phyloP scores from a whole-genome alignment of 1,140 invertebrate species.

The Caerostris extrusa region DNA sequence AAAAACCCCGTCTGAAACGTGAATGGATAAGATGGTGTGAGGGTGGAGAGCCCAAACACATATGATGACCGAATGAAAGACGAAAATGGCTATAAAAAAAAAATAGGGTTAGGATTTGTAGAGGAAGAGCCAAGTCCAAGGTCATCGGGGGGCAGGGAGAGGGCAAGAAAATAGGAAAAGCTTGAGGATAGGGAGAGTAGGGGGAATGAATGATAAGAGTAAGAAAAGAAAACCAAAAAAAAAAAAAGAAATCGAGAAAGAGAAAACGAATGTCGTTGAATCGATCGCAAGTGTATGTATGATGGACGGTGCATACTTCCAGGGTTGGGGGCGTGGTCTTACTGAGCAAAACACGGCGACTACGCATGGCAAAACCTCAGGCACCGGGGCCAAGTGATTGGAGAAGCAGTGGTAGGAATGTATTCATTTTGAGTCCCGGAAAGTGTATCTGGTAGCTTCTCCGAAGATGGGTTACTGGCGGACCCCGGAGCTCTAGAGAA shows the following conservation, averaged over 20 bases:
- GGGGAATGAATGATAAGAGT: constrained; percentile 62
- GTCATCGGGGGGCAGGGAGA: constrained; percentile 33
- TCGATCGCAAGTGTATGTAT: constrained; percentile 48
- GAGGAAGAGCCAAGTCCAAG: constrained; percentile 63
- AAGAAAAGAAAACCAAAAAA: neutral
- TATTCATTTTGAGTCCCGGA: constrained; percentile 39
- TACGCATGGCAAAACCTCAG: neutral
- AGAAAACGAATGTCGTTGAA: constrained; percentile 57
- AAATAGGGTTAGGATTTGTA: constrained; percentile 31
- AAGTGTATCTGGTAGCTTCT: neutral
- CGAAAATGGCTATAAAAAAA: constrained; percentile 5
- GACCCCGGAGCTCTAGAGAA: neutral
- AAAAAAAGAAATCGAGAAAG: neutral
- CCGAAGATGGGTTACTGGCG: neutral
- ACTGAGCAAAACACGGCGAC: constrained; percentile 9
- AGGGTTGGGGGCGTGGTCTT: constrained; percentile 23
- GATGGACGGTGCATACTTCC: constrained; percentile 50
- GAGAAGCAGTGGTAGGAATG: neutral
- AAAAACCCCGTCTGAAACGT: neutral
- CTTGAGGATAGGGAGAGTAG: neutral
- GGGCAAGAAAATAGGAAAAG: constrained; percentile 13
- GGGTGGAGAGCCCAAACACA: neutral
- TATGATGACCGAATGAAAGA: constrained; percentile 23
- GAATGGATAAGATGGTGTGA: neutral
- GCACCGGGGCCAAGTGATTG: constrained; percentile 14